Base-by-base conservation (phyloP, 92 coral and sea anemone genomes). In the Isaurus tuberculatus region DNA sequence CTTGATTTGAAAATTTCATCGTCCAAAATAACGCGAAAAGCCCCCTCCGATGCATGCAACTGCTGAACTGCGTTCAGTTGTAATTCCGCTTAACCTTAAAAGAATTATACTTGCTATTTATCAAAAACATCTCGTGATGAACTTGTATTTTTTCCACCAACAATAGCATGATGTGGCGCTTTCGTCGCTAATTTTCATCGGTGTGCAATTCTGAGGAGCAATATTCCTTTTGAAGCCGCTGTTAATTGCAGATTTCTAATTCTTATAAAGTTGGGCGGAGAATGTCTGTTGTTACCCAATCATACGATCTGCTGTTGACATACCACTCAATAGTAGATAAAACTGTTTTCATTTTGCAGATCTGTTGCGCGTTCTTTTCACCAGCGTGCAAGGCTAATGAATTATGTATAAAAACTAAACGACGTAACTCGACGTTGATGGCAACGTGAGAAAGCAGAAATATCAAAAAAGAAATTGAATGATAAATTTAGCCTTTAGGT, bases 241-340 rank as follows among this genome's bases (percentile, higher is more conserved):
- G 44, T 75, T 53, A 19, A 8, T 7, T 4, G 17, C 49, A 16
- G 13, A 3, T 5, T 27, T 37, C 16, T 23, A 17, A n/a, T 4
- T 55, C 20, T 13, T 33, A 46, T 10, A 15, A 32, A 58, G 9
- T 57, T 22, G 82, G 82, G 82, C 69, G 82, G 82, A 77, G 82
- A 77, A 77, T 22, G 30, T 57, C 70, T 77, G 51, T 15, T 77
- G 64, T 77, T 77, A 58, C 70, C 82, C 82, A 77, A 77, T 77
- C 82, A 58, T 77, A 58, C 82, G 70, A 77, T 34, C 31, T 8
- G 26, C 46, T 77, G 82, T 53, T 77, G 82, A 77, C 82, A 77
- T 55, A 34, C 60, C 25, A 32, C 48, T 25, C 82, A 4, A 40
- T 25, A 51, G 19, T 51, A 57, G 70, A 57, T 51, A 57, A 77